These are phyloP conservation scores for Pediacus dermestoides DNA, from an alignment of 2,888 invertebrate species.

Conservation along the genomic window DNA sequence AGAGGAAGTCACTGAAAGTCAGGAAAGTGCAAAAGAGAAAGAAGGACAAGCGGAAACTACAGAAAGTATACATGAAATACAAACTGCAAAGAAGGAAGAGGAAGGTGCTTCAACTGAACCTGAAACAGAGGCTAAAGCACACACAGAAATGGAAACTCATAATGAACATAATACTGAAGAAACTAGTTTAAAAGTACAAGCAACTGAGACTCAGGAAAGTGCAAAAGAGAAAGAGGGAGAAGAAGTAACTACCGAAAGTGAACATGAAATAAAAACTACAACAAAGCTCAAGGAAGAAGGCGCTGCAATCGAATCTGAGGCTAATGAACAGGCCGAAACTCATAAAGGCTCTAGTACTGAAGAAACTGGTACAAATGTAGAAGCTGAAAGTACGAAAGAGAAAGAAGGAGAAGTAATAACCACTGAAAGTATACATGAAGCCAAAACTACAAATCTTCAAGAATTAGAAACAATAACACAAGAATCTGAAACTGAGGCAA, in stretches of 20 bases:
- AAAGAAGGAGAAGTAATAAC: not conserved
- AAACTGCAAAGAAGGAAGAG: not conserved
- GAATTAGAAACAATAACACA: no score
- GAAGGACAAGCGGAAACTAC: not conserved
- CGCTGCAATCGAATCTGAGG: not conserved
- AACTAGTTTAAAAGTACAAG: not conserved
- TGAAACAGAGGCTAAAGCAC: not conserved
- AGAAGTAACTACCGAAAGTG: not conserved
- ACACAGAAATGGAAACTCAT: no score
- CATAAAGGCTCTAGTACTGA: not conserved
- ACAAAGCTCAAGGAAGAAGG: not conserved
- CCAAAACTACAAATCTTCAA: no score
- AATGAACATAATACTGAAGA: not conserved
- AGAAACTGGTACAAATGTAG: not conserved
- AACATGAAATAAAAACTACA: not conserved
- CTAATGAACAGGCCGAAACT: no score
- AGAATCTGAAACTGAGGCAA: no score
- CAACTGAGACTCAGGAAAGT: not conserved
- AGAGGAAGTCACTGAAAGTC: not conserved
- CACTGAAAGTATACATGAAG: not conserved
- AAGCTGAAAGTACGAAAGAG: not conserved
- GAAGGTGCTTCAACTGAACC: not conserved
- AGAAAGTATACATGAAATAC: not conserved
- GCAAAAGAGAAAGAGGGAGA: not conserved
- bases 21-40: not conserved